Percentiles rank a stretch among this genome's conserved stretches.
Conservation (phyloP, 2,113 vertebrate species). For the Oreotragus oreotragus region DNA sequence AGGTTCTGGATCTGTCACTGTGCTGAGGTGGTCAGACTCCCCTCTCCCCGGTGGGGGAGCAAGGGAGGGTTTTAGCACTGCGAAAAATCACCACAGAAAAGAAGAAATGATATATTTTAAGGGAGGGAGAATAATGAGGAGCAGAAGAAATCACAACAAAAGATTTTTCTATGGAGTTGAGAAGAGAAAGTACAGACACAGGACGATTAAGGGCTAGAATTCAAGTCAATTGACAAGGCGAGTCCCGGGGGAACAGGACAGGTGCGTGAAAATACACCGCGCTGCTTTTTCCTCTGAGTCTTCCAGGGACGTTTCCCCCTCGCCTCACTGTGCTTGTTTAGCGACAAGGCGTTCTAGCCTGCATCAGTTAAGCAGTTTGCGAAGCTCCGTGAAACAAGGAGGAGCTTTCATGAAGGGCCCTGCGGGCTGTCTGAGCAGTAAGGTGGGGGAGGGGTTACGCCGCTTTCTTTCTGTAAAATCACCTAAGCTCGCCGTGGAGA, state of each 20-base stretch:
- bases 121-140: neutral
- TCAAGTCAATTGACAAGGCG: neutral
- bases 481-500: neutral
- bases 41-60: too few species aligned
- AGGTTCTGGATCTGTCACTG: rapidly evolving
- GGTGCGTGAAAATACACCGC: rapidly evolving
- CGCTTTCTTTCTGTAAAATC: neutral
- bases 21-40: rapidly evolving
- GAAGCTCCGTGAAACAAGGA: neutral
- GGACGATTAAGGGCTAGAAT: neutral
- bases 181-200: neutral
- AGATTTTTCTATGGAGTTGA: neutral
- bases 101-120: neutral
- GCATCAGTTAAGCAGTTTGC: neutral
- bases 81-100: neutral
- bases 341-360: neutral
- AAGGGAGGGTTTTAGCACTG: neutral
- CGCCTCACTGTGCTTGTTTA: neutral
- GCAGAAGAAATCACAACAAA: neutral
- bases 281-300: neutral
- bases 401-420: neutral
- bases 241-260: rapidly evolving
- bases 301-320: rapidly evolving
- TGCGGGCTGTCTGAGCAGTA: rapidly evolving
- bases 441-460: neutral